These are phyloP conservation scores for Coracopsis vasa DNA, from an alignment of 2,113 vertebrate genomes.

Conservation along the genomic window DNA sequence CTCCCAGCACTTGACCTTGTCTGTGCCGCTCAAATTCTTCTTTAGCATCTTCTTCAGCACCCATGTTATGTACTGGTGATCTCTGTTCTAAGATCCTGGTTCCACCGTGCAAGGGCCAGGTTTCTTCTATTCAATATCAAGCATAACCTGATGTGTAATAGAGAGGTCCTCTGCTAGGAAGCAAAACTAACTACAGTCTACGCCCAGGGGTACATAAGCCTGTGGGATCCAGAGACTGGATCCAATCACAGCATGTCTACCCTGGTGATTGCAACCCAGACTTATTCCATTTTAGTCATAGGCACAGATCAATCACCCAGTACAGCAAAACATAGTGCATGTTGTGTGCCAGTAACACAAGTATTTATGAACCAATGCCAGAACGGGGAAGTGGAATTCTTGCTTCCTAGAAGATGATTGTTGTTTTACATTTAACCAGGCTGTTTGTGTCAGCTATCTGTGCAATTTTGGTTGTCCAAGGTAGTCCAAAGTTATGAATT, in stretches of 20 bases:
- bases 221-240: not conserved
- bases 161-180: not conserved
- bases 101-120: not conserved
- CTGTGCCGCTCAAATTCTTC: not conserved
- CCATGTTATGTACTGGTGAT: rapidly evolving
- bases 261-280: not conserved
- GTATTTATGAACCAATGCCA: not conserved
- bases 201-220: not conserved
- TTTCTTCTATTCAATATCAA: not conserved
- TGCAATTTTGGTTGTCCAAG: not conserved
- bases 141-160: not conserved
- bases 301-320: not conserved
- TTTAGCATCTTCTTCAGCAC: not conserved
- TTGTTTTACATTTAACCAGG: not conserved
- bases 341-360: not conserved
- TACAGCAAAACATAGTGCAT: not conserved
- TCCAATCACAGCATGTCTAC: not conserved
- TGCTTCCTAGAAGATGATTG: not conserved
- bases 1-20: not conserved
- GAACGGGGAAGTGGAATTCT: not conserved
- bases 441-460: not conserved
- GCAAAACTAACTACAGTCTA: not conserved
- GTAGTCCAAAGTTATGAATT: not conserved
- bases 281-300: not conserved
- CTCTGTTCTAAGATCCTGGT: not conserved